These are phyloP conservation scores for Onychorhynchus coronatus DNA, from an alignment of 2,113 vertebrate species.

Conservation along the genomic window DNA sequence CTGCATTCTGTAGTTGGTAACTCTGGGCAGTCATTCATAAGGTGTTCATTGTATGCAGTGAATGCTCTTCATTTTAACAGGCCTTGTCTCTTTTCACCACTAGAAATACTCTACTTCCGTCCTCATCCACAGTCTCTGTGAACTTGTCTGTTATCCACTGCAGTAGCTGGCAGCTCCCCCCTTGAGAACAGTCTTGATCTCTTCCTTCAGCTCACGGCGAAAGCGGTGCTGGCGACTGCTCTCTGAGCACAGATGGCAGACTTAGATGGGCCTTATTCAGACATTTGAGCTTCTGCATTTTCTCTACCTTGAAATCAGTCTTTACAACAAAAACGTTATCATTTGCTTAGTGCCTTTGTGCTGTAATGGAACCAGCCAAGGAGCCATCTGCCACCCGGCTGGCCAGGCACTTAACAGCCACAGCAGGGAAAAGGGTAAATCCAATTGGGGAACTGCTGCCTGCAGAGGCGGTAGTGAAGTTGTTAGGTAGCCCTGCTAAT, in stretches of 20 bases:
- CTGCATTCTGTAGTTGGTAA: accelerated
- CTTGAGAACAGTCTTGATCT: not conserved
- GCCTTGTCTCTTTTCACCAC: not conserved
- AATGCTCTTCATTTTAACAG: not conserved
- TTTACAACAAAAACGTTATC: not conserved
- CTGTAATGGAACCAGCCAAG: not conserved
- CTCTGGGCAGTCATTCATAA: not conserved
- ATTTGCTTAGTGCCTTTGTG: not conserved
- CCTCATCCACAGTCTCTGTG: not conserved
- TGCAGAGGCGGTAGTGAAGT: not conserved
- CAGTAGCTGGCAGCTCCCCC: not conserved
- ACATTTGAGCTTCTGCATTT: not conserved
- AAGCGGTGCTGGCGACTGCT: not conserved
- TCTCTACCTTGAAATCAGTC: not conserved
- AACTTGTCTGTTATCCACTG: not conserved
- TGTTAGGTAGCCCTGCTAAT: not conserved
- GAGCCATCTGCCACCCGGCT: not conserved
- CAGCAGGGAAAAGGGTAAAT: not conserved
- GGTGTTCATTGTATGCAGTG: not conserved
- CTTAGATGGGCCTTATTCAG: not conserved
- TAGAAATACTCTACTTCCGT: accelerated
- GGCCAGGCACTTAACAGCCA: not conserved
- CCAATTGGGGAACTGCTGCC: not conserved
- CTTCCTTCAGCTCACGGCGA: not conserved
- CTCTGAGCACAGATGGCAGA: not conserved